Evolutionary conservation across 2,797 vertebrate species (phyloP).

Genomic region (Phrynocephalus forsythii): DNA sequence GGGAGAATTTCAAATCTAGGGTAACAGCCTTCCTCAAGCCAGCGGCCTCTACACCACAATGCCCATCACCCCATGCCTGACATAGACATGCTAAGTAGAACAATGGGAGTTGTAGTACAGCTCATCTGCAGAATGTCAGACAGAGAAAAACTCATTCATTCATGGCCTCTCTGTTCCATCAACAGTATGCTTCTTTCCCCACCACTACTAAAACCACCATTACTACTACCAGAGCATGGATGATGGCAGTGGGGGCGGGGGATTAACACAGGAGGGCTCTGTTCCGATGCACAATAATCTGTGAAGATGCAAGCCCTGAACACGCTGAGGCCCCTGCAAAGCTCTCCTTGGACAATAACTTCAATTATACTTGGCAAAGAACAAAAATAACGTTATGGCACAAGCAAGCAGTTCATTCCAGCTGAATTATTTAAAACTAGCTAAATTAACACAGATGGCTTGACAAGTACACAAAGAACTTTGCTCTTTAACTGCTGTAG

Average conservation of each 20-base stretch:
- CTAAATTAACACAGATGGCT: constrained; percentile 3
- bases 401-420: not conserved
- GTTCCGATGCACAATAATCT: not conserved
- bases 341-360: not conserved
- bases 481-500: constrained; percentile 26
- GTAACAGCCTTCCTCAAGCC: not conserved
- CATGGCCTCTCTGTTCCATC: not conserved
- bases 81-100: not conserved
- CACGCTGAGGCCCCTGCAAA: not conserved
- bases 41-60: not conserved
- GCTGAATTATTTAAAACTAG: not conserved
- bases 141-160: not conserved
- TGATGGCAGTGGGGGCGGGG: not conserved
- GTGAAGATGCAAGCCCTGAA: not conserved
- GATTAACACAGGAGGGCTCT: not conserved
- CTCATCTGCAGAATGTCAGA: not conserved
- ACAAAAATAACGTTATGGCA: not conserved
- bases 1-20: not conserved
- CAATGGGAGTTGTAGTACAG: not conserved
- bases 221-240: not conserved
- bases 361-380: not conserved
- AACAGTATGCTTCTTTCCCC: not conserved
- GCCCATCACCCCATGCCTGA: not conserved
- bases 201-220: not conserved
- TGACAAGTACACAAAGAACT: not conserved